These are phyloP conservation scores for Cydia strobilella DNA, from an alignment of 1,140 invertebrate genomes.

Conservation along the genomic window DNA sequence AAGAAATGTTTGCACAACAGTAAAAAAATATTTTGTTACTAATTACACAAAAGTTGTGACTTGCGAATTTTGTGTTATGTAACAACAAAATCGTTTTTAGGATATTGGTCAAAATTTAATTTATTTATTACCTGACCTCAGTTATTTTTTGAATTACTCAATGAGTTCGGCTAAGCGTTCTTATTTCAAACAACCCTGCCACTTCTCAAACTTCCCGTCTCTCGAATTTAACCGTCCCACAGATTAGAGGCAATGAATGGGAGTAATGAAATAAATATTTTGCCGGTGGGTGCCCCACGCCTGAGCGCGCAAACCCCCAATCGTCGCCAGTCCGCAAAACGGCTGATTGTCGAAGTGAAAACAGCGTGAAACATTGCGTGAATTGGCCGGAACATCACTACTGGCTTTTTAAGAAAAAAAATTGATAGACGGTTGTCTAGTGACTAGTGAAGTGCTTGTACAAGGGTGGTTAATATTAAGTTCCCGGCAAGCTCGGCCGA, in stretches of 20 bases:
- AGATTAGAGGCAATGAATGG: slow-evolving; percentile 77
- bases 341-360: slow-evolving; percentile 67
- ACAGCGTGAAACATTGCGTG: slow-evolving; percentile 61
- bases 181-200: neutral
- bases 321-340: slow-evolving; percentile 65
- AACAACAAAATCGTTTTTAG: no score
- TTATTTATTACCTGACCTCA: no score
- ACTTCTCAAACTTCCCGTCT: neutral
- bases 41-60: no score
- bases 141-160: no score
- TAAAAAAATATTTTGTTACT: no score
- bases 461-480: no score
- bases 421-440: neutral
- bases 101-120: no score
- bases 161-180: no score
- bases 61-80: no score
- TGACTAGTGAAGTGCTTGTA: neutral
- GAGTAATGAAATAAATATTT: slow-evolving; percentile 80
- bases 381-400: slow-evolving; percentile 64
- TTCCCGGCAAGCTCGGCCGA: no score
- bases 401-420: slow-evolving; percentile 12
- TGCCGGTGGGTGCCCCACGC: slow-evolving; percentile 75
- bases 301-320: slow-evolving; percentile 67
- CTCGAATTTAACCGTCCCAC: slow-evolving; percentile 52
- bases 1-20: no score